phyloP scores from a whole-genome alignment of 2,888 invertebrate species.

The Lochmaea capreae region DNA sequence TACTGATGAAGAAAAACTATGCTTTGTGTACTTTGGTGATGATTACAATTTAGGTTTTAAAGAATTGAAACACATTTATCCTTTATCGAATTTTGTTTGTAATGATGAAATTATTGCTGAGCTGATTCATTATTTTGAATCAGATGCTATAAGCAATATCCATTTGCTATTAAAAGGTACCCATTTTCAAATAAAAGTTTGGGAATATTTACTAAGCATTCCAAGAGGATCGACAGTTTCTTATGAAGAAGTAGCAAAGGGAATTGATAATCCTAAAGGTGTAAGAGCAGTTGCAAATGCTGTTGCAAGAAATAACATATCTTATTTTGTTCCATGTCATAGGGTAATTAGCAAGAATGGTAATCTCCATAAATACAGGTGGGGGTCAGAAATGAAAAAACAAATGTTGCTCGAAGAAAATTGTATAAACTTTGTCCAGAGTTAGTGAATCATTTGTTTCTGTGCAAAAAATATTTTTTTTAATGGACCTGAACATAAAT shows the following conservation, averaged over 20 bases:
- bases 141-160: conserved; percentile 41
- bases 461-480: no score
- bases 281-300: conserved; percentile 62
- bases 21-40: conserved; percentile 53
- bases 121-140: conserved; percentile 41
- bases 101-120: conserved; percentile 47
- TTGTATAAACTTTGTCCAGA: not conserved
- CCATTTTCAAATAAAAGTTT: conserved; percentile 59
- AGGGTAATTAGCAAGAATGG: conserved; percentile 60
- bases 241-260: conserved; percentile 59
- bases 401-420: conserved; percentile 57
- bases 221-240: conserved; percentile 56
- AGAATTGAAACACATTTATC: conserved; percentile 52
- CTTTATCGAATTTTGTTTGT: conserved; percentile 51
- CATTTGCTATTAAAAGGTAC: conserved; percentile 58
- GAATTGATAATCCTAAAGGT: conserved; percentile 59
- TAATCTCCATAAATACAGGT: conserved; percentile 57
- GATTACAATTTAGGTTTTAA: conserved; percentile 41
- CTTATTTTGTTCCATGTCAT: conserved; percentile 62
- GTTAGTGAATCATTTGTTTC: not conserved
- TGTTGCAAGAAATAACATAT: conserved; percentile 60
- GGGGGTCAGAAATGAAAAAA: conserved; percentile 58
- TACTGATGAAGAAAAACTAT: conserved; percentile 49
- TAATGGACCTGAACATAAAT: no score
- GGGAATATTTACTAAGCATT: conserved; percentile 58